A percentile compares a stretch with the other conserved stretches of the same genome.
These are phyloP conservation scores for Sthenelais limicola DNA, from an alignment of 2,888 invertebrate species.

Conservation along the genomic window DNA sequence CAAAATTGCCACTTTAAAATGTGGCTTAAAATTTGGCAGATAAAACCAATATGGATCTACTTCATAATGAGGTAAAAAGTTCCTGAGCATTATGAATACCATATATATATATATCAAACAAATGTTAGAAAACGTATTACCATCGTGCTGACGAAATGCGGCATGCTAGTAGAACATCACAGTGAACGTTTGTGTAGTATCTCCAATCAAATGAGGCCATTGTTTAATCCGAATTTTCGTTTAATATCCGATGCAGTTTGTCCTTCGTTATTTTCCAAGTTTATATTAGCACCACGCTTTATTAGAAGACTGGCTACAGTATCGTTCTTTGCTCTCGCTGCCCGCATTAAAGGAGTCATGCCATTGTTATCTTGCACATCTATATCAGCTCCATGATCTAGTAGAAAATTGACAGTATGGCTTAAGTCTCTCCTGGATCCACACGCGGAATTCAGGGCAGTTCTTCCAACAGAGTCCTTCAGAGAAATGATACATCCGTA, in stretches of 20 bases:
- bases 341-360: conserved; percentile 4
- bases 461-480: not conserved
- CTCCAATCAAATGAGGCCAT: too few relatives aligned
- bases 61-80: too few relatives aligned
- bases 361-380: not conserved
- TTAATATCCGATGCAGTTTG: conserved; percentile 3
- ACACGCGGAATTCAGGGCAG: conserved; percentile 19
- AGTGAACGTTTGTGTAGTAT: too few relatives aligned
- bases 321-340: not conserved
- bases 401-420: not conserved
- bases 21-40: too few relatives aligned
- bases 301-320: not conserved
- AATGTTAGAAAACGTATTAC: too few relatives aligned
- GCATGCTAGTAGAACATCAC: too few relatives aligned
- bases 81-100: too few relatives aligned
- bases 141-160: too few relatives aligned
- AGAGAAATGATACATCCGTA: not conserved
- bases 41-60: too few relatives aligned
- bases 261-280: not conserved
- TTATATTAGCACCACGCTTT: not conserved
- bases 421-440: not conserved
- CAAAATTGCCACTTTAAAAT: too few relatives aligned
- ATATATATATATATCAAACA: too few relatives aligned
- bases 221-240: too few relatives aligned
- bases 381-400: conserved; percentile 1